These are phyloP conservation scores for Stigmatopora nigra DNA, from an alignment of 2,113 vertebrate species.

Conservation along the genomic window DNA sequence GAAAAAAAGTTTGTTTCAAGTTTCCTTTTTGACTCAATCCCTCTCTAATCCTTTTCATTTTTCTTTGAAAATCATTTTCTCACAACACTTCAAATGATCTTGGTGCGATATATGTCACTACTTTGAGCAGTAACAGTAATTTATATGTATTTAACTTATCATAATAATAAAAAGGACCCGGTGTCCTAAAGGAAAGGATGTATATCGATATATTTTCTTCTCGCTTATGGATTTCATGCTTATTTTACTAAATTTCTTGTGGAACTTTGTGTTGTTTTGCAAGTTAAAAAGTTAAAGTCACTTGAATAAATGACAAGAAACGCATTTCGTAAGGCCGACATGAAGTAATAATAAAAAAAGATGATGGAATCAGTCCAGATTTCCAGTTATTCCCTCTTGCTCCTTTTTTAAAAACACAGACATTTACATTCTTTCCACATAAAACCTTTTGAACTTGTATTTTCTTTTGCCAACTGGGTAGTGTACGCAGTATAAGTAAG, in stretches of 20 bases:
- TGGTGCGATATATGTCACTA: conserved; percentile 36
- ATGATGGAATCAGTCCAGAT: conserved; percentile 58
- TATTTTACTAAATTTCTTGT: conserved; percentile 46
- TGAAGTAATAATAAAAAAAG: conserved; percentile 34
- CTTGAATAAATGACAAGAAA: conserved; percentile 63
- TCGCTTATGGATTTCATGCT: conserved; percentile 40
- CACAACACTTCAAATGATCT: conserved; percentile 23
- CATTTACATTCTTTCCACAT: conserved; percentile 67
- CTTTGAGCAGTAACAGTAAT: conserved; percentile 43
- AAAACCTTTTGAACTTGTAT: conserved; percentile 45
- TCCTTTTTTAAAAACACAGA: conserved; percentile 51
- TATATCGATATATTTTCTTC: conserved; percentile 48
- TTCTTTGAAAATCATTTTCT: not conserved
- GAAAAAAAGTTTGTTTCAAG: conserved; percentile 11
- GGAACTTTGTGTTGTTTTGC: conserved; percentile 43
- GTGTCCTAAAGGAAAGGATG: conserved; percentile 47
- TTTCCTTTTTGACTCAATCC: conserved; percentile 12
- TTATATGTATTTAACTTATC: conserved; percentile 60
- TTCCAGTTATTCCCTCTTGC: conserved; percentile 36
- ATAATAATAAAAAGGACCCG: conserved; percentile 55
- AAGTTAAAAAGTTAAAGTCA: conserved; percentile 47
- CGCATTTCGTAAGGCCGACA: conserved; percentile 62
- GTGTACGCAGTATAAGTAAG: conserved; percentile 40
- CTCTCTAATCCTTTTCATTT: conserved; percentile 18
- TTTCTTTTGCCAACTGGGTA: conserved; percentile 41